These are phyloP conservation scores for Idaea biselata DNA, from an alignment of 2,888 invertebrate genomes.

Conservation along the genomic window DNA sequence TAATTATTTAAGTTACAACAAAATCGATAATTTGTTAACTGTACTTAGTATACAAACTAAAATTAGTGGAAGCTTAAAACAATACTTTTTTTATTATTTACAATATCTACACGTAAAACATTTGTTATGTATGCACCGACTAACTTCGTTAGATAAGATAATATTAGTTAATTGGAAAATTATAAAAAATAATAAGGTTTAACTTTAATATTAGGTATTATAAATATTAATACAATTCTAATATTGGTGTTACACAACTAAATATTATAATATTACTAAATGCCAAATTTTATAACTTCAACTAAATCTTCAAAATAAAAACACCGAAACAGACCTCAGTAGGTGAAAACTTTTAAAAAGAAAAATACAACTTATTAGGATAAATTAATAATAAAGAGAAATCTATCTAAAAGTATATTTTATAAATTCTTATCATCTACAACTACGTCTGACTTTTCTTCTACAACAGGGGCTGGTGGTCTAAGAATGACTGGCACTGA, in stretches of 20 bases:
- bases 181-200: conserved; percentile 16
- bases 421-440: conserved; percentile 19
- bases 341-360: not conserved
- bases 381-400: not conserved
- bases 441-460: conserved; percentile 46
- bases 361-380: not conserved
- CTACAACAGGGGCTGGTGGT: conserved; percentile 52
- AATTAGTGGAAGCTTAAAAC: not conserved
- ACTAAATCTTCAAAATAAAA: not conserved
- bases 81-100: conserved; percentile 31
- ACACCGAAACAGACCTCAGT: not conserved
- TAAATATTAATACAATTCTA: conserved; percentile 9
- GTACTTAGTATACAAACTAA: not conserved
- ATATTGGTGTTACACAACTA: conserved; percentile 10
- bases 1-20: conserved; percentile 11
- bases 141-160: not conserved
- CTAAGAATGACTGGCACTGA: conserved; percentile 50
- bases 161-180: conserved; percentile 18
- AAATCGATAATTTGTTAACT: not conserved
- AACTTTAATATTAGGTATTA: conserved; percentile 4
- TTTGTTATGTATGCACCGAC: not conserved
- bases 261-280: conserved; percentile 24
- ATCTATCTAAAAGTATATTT: not conserved
- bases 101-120: conserved; percentile 25
- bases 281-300: conserved; percentile 15